These are phyloP conservation scores for Labia minor DNA, from an alignment of 2,888 invertebrate species.

Conservation along the genomic window DNA sequence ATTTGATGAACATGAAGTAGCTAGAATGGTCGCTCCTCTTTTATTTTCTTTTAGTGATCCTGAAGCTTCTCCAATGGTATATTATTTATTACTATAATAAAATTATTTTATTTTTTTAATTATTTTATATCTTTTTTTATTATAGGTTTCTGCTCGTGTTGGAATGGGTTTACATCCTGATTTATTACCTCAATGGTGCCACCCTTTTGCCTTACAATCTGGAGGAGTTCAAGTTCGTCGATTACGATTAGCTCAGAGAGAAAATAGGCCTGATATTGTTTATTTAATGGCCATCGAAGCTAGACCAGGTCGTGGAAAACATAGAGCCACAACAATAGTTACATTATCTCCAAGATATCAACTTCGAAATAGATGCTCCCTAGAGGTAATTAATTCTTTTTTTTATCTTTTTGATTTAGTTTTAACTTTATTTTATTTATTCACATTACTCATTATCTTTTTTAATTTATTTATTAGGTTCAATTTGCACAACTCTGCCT, in stretches of 20 bases:
- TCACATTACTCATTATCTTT: neutral
- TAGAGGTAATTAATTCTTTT: neutral
- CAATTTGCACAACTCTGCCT: constrained; percentile 84
- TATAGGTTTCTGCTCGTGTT: constrained; percentile 54
- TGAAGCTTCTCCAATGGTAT: constrained; percentile 61
- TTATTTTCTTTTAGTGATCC: constrained; percentile 88
- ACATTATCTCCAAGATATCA: constrained; percentile 88
- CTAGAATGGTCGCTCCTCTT: constrained; percentile 82
- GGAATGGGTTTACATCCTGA: constrained; percentile 53
- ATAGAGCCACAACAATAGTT: constrained; percentile 81
- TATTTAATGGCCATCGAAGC: constrained; percentile 84
- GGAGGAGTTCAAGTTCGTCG: constrained; percentile 57
- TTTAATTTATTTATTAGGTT: neutral
- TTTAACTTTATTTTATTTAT: too few relatives aligned
- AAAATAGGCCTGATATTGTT: constrained; percentile 57
- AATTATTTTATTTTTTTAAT: too few relatives aligned
- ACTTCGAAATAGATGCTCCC: constrained; percentile 63
- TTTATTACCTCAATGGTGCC: constrained; percentile 63
- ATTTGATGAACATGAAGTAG: constrained; percentile 88
- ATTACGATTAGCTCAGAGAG: constrained; percentile 47
- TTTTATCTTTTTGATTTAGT: neutral
- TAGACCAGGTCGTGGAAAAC: constrained; percentile 75
- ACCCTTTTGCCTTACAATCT: constrained; percentile 69
- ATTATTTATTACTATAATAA: too few relatives aligned
- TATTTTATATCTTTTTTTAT: neutral